Evolutionary conservation across 2,113 vertebrate species (phyloP), one percentile per base, ranked within the genome.

Genomic region (Coptodon rendalli): DNA sequence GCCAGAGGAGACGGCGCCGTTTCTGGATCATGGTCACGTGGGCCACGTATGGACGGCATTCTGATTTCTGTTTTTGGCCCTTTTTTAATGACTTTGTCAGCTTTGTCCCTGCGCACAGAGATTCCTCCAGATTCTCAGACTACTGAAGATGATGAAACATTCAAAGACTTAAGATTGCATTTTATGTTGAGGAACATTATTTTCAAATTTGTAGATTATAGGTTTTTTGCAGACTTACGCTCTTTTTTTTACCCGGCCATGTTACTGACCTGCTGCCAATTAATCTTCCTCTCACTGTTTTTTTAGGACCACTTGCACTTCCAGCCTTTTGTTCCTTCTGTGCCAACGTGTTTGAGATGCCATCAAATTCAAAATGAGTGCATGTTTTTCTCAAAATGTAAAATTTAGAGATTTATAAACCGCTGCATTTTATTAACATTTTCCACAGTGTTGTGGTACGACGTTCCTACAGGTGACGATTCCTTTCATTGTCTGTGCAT

Each of bases 231-330:
- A 68, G 66, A 71, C 19, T 40, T 22, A 40, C 2, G 9, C 38
- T n/a, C 6, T 14, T 17, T 34, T 1, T 66, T 40, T 40, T 22
- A 68, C 63, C 19, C 11, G 0, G 34, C 0, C 19, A 68, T 0
- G 1, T 68, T 68, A 5, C 19, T 40, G 36, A 68, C 34, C 63
- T 40, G 63, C 7, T 40, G 63, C 63, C 63, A 68, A 22, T 68
- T 68, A 40, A 36, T 38, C 34, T 34, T 27, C 12, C 12, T 57
- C 54, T 24, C 12, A 7, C 6, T 52, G 53, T 2, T 24, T 56
- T 3, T 56, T 13, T 13, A 56, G 53, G 10, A 24, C n/a, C 53
- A 56, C 31, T 66, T 66, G 34, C 34, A 66, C 19, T 66, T 66
- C 61, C 19, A 38, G 34, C 34, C 4, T 7, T 38, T 66, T 5